Percentiles rank a stretch among this genome's conserved stretches.
phyloP scores from a whole-genome alignment of 2,888 invertebrate species.

The Tetanocera ferruginea region DNA sequence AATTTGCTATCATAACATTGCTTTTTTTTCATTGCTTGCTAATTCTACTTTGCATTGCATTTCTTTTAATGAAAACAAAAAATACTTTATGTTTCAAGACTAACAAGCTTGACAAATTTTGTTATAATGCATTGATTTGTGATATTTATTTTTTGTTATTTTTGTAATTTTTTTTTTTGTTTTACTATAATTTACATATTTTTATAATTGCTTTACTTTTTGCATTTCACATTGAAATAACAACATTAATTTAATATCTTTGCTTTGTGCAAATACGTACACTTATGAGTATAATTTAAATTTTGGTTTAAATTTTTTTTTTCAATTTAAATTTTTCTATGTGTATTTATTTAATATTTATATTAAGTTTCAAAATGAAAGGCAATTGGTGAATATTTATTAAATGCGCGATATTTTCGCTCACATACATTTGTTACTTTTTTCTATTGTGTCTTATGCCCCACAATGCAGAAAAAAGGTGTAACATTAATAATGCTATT shows the following conservation, averaged over 20 bases:
- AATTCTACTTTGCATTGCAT: too few relatives aligned
- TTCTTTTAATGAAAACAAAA: too few relatives aligned
- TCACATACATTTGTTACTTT: constrained; percentile 30
- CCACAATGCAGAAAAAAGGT: too few relatives aligned
- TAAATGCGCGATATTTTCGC: constrained; percentile 26
- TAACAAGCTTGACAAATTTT: too few relatives aligned
- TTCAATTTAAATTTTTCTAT: constrained; percentile 24
- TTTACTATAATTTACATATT: not conserved
- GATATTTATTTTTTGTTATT: not conserved
- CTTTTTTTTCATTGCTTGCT: too few relatives aligned
- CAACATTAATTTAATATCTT: not conserved
- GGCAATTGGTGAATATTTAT: constrained; percentile 55
- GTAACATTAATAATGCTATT: too few relatives aligned
- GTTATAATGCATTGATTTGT: too few relatives aligned
- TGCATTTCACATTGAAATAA: not conserved
- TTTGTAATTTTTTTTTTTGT: not conserved
- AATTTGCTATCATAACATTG: too few relatives aligned
- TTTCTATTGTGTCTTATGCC: constrained; percentile 34
- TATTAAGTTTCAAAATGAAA: constrained; percentile 48
- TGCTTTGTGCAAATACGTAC: not conserved
- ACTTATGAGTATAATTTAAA: not conserved
- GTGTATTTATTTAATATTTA: constrained; percentile 23
- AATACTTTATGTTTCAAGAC: too few relatives aligned
- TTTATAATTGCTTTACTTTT: not conserved
- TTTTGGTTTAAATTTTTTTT: constrained; percentile 9